Conservation (phyloP, 1,140 invertebrate species). For the Bombus waltoni region DNA sequence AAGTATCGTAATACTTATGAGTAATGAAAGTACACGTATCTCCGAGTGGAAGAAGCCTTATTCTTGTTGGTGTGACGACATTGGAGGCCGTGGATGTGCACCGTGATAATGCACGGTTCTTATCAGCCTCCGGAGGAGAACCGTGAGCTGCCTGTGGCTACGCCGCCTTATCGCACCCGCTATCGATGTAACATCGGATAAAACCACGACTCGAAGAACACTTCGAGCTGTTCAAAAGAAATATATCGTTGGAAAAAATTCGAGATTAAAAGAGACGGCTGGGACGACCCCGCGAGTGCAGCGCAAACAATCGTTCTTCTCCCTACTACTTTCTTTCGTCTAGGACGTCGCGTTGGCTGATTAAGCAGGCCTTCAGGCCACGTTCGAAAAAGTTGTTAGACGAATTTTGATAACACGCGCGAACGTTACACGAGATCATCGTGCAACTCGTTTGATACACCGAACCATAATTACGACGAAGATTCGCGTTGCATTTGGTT, state of each 20-base stretch:
- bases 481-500: too few species aligned
- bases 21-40: too few species aligned
- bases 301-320: background rate
- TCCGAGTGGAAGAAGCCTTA: background rate
- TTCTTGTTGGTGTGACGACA: conserved; percentile 62
- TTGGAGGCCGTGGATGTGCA: conserved; percentile 72
- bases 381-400: background rate
- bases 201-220: conserved; percentile 53
- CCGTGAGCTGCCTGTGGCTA: conserved; percentile 26
- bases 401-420: background rate
- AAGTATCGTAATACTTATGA: too few species aligned
- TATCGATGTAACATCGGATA: conserved; percentile 53
- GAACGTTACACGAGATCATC: background rate
- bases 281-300: background rate
- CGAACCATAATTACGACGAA: too few species aligned
- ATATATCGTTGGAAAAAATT: conserved; percentile 5
- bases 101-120: conserved; percentile 74
- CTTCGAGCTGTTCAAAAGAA: background rate
- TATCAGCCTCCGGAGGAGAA: conserved; percentile 67
- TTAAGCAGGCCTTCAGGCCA: background rate
- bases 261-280: background rate
- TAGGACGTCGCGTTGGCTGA: background rate
- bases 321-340: background rate
- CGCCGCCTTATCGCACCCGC: conserved; percentile 23
- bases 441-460: too few species aligned